Base-by-base conservation (phyloP, 2,888 invertebrate genomes). In the Andrena bicolor region DNA sequence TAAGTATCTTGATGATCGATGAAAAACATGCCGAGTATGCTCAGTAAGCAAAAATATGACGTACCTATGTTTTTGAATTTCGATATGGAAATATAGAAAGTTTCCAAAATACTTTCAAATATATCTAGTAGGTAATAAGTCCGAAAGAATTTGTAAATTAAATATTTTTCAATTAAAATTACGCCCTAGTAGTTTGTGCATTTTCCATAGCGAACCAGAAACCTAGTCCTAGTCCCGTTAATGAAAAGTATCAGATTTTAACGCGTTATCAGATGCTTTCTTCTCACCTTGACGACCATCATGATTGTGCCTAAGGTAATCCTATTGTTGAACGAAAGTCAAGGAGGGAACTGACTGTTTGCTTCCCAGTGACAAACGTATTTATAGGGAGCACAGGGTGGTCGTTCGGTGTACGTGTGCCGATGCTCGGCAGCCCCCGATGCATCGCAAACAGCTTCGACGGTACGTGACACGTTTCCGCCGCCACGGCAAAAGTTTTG, bases 341-440 rank as follows among this genome's bases (percentile, higher is more conserved):
- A 70, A 86, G 84, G 82, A 82, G 68, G 81, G 85, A 89, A 93
- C 92, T 93, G 91, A 92, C 89, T 86, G 88, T 78, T 75, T 65
- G 76, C 51, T 84, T 86, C 84, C 75, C 79, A 69, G 77, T 79
- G 76, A 78, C 86, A 85, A 85, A 90, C 80, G 92, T 92, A 92
- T 93, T 92, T 93, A 93, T 93, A 93, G 86, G 84, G 86, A 87
- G 81, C 78, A 82, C 78, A 28, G 84, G 78, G 69, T 88, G 81
- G 82, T 80, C 72, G 66, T 63, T 73, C 48, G 60, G 75, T 26
- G 66, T 60, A 75, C 61, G 77, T 65, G 74, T 71, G 60, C 61
- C 76, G 79, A 83, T 80, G 71, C 66, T 82, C 80, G 41, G 81
- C 81, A 89, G 87, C 88, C 88, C 90, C 86, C 86, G 76, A 86